phyloP scores from a whole-genome alignment of 2,888 invertebrate species.

The Eupithecia exiguata region DNA sequence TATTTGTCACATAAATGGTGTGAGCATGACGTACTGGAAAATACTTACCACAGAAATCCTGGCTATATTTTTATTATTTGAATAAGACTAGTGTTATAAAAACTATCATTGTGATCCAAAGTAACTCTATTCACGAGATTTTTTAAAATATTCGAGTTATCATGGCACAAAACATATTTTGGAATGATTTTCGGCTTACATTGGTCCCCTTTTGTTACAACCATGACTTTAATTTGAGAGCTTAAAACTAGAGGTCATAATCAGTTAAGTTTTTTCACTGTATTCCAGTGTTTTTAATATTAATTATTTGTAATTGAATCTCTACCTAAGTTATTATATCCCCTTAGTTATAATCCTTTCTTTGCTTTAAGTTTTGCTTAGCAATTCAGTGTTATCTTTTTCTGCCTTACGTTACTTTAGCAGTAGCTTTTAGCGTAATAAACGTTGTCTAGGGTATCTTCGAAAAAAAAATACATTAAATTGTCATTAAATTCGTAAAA shows the following conservation, averaged over 20 bases:
- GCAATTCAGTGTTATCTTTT: not conserved
- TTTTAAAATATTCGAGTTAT: slow-evolving; percentile 16
- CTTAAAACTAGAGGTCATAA: slow-evolving; percentile 1
- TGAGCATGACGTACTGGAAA: slow-evolving; percentile 9
- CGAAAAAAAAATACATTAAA: too few relatives aligned
- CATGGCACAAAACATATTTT: slow-evolving; percentile 12
- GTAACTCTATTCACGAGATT: not conserved
- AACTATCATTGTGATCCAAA: not conserved
- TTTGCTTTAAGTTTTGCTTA: not conserved
- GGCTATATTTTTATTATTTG: not conserved
- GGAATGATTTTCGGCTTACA: not conserved
- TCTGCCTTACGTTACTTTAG: not conserved
- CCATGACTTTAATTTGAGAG: not conserved
- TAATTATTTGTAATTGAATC: slow-evolving; percentile 6
- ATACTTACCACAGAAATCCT: not conserved
- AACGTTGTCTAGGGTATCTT: not conserved
- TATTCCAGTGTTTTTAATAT: slow-evolving; percentile 3
- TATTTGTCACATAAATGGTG: not conserved
- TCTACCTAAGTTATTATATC: slow-evolving; percentile 3
- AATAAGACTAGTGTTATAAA: slow-evolving; percentile 2
- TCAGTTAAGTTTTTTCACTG: not conserved
- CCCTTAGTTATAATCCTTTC: not conserved
- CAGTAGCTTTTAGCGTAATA: not conserved
- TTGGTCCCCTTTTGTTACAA: slow-evolving; percentile 8
- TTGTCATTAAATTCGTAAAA: not conserved